Conservation (phyloP, 2,888 invertebrate genomes). For the Scaptomyza cyrtandrae region DNA sequence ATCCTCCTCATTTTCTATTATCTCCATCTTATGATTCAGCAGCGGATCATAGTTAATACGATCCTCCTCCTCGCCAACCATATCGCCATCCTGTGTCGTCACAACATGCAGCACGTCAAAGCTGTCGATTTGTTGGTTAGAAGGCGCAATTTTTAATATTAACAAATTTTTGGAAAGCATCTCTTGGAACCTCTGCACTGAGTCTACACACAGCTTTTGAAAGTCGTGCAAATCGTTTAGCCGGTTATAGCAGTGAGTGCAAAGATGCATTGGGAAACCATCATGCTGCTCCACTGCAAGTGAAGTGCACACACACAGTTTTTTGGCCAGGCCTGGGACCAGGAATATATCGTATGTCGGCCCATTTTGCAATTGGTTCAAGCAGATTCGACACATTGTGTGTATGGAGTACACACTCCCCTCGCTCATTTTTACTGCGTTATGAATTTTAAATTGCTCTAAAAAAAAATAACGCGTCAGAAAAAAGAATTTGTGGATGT, state of each 20-base stretch:
- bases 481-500: conserved; percentile 29
- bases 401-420: conserved; percentile 61
- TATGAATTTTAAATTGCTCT: conserved; percentile 7
- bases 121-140: conserved; percentile 55
- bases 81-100: conserved; percentile 50
- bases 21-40: conserved; percentile 79
- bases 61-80: conserved; percentile 76
- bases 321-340: conserved; percentile 78
- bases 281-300: conserved; percentile 79
- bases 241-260: conserved; percentile 73
- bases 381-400: conserved; percentile 82
- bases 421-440: conserved; percentile 54
- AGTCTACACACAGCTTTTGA: conserved; percentile 77
- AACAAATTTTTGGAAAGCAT: conserved; percentile 60
- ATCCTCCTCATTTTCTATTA: conserved; percentile 81
- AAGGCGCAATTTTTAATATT: conserved; percentile 6
- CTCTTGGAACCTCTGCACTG: conserved; percentile 75
- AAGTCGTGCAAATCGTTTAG: conserved; percentile 81
- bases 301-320: conserved; percentile 79
- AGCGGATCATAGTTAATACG: conserved; percentile 79
- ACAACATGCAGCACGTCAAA: conserved; percentile 63
- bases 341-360: conserved; percentile 69
- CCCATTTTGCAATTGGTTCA: conserved; percentile 69
- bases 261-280: conserved; percentile 80
- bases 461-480: conserved; percentile 40